Evolutionary conservation across 2,888 invertebrate genomes (phyloP).

Genomic region (Polymixis lichenea): DNA sequence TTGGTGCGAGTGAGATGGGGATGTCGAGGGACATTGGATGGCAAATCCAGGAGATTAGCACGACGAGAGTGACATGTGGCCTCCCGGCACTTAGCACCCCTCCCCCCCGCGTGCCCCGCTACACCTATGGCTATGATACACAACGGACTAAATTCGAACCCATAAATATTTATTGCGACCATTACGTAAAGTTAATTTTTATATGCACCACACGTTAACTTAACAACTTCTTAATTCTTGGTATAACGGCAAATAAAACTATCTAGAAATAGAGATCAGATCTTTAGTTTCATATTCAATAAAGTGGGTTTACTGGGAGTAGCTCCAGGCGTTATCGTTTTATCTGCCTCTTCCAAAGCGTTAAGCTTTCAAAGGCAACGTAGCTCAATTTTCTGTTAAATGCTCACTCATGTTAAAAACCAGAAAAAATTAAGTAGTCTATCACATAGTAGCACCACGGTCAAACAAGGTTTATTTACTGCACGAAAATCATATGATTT

Average conservation of each 20-base stretch:
- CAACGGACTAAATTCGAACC: conserved; percentile 70
- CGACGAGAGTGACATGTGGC: conserved; percentile 90
- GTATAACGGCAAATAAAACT: not conserved
- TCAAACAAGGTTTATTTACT: too few relatives aligned
- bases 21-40: conserved; percentile 85
- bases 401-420: not conserved
- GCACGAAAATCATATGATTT: too few relatives aligned
- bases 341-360: not conserved
- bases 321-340: not conserved
- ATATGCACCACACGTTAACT: conserved; percentile 50
- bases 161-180: conserved; percentile 76
- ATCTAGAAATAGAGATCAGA: not conserved
- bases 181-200: conserved; percentile 65
- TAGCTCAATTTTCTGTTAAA: conserved; percentile 13
- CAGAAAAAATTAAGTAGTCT: not conserved
- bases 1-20: conserved; percentile 77
- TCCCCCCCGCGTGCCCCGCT: conserved; percentile 66
- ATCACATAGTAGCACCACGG: not conserved
- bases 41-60: conserved; percentile 90
- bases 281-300: conserved; percentile 9
- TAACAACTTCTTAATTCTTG: conserved; percentile 17
- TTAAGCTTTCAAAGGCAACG: not conserved
- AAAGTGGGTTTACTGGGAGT: not conserved
- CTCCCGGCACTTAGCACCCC: conserved; percentile 88
- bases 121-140: conserved; percentile 72